A percentile compares a stretch with the other conserved stretches of the same genome.
phyloP scores from a whole-genome alignment of 2,888 invertebrate genomes.

The Tethea ocularis region DNA sequence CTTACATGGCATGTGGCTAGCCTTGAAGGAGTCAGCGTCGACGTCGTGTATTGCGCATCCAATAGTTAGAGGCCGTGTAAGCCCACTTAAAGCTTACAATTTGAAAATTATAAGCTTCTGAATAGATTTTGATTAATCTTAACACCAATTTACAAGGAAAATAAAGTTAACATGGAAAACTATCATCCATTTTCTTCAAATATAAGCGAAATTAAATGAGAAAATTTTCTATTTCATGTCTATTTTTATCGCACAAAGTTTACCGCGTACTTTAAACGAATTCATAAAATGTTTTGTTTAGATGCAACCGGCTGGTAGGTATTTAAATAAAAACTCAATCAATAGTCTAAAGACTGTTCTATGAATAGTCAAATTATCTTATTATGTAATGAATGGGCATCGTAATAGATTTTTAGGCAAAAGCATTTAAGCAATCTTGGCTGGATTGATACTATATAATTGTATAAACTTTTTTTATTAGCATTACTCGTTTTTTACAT shows the following conservation, averaged over 20 bases:
- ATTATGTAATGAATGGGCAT: background rate
- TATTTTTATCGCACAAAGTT: too few species aligned
- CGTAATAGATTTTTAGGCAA: background rate
- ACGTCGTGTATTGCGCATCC: slow-evolving; percentile 29
- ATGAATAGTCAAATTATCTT: background rate
- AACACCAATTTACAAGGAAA: too few species aligned
- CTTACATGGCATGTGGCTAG: slow-evolving; percentile 54
- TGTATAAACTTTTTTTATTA: background rate
- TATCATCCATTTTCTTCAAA: too few species aligned
- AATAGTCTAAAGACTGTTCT: background rate
- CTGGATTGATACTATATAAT: background rate
- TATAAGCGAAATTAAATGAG: too few species aligned
- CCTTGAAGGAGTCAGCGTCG: slow-evolving; percentile 50
- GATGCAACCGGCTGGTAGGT: too few species aligned
- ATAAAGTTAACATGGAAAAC: too few species aligned
- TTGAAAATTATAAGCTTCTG: too few species aligned
- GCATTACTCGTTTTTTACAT: background rate
- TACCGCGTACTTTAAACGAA: too few species aligned
- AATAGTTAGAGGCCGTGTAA: slow-evolving; percentile 24
- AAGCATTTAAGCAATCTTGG: background rate
- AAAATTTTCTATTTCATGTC: too few species aligned
- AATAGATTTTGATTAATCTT: too few species aligned
- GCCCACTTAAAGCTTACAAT: slow-evolving; percentile 14
- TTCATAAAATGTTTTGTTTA: too few species aligned
- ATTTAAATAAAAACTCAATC: background rate